Evolutionary conservation across 2,888 invertebrate genomes (phyloP).

Genomic region (Hirtodrosophila histrioides): DNA sequence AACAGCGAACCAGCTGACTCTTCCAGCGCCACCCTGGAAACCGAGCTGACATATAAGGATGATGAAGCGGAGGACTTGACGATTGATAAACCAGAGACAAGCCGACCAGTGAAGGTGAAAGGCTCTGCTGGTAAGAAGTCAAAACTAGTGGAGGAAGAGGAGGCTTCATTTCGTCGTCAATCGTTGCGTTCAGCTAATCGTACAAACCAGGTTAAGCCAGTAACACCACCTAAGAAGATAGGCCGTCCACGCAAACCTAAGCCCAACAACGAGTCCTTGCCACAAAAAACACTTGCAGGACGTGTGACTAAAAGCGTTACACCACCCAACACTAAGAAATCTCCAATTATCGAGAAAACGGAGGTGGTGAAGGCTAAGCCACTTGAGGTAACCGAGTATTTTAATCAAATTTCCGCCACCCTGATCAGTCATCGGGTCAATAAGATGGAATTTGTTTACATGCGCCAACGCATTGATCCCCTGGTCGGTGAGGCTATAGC

Average conservation of each 20-base stretch:
- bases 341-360: not conserved
- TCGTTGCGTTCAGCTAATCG: constrained; percentile 21
- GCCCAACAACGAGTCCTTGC: not conserved
- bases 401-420: constrained; percentile 32
- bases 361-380: constrained; percentile 32
- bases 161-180: not conserved
- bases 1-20: too few species aligned
- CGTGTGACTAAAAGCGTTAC: too few species aligned
- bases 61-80: too few species aligned
- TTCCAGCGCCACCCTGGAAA: too few species aligned
- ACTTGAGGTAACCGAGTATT: constrained; percentile 41
- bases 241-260: constrained; percentile 5
- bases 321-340: too few species aligned
- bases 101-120: not conserved
- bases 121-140: not conserved
- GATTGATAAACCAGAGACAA: not conserved
- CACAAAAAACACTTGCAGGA: not conserved
- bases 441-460: constrained; percentile 6
- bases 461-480: constrained; percentile 35
- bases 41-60: too few species aligned
- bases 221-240: not conserved
- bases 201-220: not conserved
- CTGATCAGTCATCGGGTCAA: constrained; percentile 37
- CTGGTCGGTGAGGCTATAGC: constrained; percentile 26
- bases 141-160: not conserved